Conservation (phyloP, 2,797 vertebrate genomes). For the Phoxinus dragarum region DNA sequence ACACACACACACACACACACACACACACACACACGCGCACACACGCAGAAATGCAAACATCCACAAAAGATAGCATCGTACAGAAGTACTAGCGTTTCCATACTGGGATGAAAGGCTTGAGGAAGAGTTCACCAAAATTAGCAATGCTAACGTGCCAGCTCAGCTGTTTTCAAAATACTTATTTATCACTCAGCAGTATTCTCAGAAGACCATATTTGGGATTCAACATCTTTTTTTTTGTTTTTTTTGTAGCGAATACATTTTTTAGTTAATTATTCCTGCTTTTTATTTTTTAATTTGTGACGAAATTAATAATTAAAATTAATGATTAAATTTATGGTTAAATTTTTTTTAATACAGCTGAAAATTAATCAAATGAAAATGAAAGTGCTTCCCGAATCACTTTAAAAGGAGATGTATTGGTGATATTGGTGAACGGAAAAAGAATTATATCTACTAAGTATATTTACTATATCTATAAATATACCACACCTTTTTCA, state of each 20-base stretch:
- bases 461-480: not conserved
- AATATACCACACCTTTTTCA: not conserved
- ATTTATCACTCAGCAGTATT: constrained; percentile 1
- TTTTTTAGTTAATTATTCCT: not conserved
- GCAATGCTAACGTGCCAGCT: not conserved
- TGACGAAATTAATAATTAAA: not conserved
- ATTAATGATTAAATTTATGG: not conserved
- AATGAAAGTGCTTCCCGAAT: not conserved
- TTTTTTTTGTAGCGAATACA: not conserved
- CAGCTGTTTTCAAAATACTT: constrained; percentile 15
- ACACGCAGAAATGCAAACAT: constrained; percentile 5
- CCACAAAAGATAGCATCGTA: not conserved
- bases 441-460: not conserved
- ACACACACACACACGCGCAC: no score
- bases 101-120: not conserved
- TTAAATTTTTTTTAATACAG: not conserved
- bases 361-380: not conserved
- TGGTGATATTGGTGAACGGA: not conserved
- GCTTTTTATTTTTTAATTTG: not conserved
- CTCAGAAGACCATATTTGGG: not conserved
- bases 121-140: constrained; percentile 14
- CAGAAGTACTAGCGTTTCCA: not conserved
- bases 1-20: no score
- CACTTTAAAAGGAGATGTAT: not conserved
- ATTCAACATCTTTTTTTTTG: not conserved